Percentiles rank a stretch among this genome's conserved stretches.
These are phyloP conservation scores for Zapus hudsonius DNA, from an alignment of 2,113 vertebrate genomes.

Conservation along the genomic window DNA sequence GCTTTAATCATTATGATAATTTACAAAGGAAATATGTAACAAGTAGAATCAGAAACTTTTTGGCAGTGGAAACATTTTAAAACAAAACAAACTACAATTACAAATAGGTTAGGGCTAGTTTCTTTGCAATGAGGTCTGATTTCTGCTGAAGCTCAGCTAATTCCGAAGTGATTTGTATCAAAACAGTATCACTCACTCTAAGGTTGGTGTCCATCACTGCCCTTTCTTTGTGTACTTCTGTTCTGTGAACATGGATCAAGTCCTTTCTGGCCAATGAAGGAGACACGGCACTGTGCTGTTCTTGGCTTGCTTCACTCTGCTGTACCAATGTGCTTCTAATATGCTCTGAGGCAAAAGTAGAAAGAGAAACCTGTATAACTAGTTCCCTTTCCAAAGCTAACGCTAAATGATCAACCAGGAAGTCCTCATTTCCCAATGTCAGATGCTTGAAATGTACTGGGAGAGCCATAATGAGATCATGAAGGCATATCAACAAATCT, in stretches of 20 bases:
- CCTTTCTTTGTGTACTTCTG: slow-evolving; percentile 84
- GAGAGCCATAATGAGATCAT: slow-evolving; percentile 86
- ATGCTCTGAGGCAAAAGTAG: slow-evolving; percentile 79
- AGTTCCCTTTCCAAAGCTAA: slow-evolving; percentile 90
- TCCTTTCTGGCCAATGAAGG: slow-evolving; percentile 69
- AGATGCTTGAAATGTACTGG: slow-evolving; percentile 86
- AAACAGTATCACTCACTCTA: slow-evolving; percentile 85
- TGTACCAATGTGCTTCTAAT: slow-evolving; percentile 64
- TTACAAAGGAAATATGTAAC: slow-evolving; percentile 5
- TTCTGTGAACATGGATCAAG: slow-evolving; percentile 83
- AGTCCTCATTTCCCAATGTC: slow-evolving; percentile 70
- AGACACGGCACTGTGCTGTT: slow-evolving; percentile 40
- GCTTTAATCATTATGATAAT: slow-evolving; percentile 1
- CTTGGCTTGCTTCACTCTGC: slow-evolving; percentile 62
- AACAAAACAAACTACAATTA: slow-evolving; percentile 60
- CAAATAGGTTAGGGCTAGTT: slow-evolving; percentile 76
- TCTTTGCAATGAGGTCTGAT: slow-evolving; percentile 86
- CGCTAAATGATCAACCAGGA: slow-evolving; percentile 77
- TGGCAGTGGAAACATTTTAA: not conserved
- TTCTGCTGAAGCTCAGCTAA: slow-evolving; percentile 85
- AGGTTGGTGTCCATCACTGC: slow-evolving; percentile 81
- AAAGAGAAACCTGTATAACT: slow-evolving; percentile 79
- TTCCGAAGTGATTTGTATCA: slow-evolving; percentile 84
- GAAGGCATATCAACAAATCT: slow-evolving; percentile 90
- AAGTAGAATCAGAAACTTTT: not conserved